Conservation (phyloP, 2,888 invertebrate species). For the Timandra comae region DNA sequence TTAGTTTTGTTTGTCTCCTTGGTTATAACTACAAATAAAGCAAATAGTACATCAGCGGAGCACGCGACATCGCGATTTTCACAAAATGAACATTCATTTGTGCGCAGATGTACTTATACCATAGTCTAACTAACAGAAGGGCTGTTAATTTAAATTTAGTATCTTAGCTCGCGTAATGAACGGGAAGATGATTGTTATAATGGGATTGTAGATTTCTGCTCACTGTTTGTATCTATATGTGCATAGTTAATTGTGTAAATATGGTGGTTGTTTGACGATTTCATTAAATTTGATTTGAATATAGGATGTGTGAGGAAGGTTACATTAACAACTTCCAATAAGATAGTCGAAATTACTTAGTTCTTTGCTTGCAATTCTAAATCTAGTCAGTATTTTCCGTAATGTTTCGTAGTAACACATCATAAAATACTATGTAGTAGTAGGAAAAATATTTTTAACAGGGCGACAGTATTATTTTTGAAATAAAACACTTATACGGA, state of each 20-base stretch:
- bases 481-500: too few species aligned
- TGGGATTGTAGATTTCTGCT: slow-evolving; percentile 58
- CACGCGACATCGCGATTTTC: slow-evolving; percentile 38
- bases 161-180: slow-evolving; percentile 72
- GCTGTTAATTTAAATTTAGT: slow-evolving; percentile 76
- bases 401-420: too few species aligned
- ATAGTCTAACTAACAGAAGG: slow-evolving; percentile 71
- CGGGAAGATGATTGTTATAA: slow-evolving; percentile 73
- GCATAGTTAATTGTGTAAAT: slow-evolving; percentile 13
- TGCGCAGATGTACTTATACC: slow-evolving; percentile 44
- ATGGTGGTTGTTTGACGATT: slow-evolving; percentile 18
- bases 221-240: slow-evolving; percentile 20
- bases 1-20: too few species aligned
- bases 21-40: neutral
- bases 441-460: too few species aligned
- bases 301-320: too few species aligned
- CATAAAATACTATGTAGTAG: too few species aligned
- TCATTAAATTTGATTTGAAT: slow-evolving; percentile 20
- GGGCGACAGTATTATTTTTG: too few species aligned
- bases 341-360: too few species aligned
- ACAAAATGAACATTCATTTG: slow-evolving; percentile 65
- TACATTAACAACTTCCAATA: too few species aligned
- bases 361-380: too few species aligned
- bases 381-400: too few species aligned
- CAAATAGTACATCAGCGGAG: neutral